Conservation (phyloP, 2,888 invertebrate species). For the Coenonympha arcania region DNA sequence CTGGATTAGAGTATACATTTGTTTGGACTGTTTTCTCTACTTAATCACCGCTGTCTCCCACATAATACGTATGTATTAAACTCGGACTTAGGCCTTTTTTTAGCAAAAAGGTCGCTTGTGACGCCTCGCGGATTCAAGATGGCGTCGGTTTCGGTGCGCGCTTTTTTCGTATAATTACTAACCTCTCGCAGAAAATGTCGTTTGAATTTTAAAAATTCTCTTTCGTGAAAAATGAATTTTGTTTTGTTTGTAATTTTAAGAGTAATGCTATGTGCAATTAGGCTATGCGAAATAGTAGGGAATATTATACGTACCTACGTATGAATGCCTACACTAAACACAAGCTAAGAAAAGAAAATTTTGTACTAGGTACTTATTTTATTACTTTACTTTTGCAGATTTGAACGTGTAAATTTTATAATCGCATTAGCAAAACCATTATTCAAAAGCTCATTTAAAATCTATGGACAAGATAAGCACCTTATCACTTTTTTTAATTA, state of each 20-base stretch:
- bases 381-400: too few relatives aligned
- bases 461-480: too few relatives aligned
- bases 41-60: conserved; percentile 63
- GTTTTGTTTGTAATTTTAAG: conserved; percentile 21
- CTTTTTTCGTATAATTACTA: conserved; percentile 31
- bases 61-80: conserved; percentile 63
- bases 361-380: too few relatives aligned
- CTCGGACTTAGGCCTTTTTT: conserved; percentile 65
- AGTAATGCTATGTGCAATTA: conserved; percentile 18
- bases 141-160: conserved; percentile 44
- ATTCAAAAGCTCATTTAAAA: too few relatives aligned
- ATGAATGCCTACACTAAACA: too few relatives aligned
- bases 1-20: conserved; percentile 35
- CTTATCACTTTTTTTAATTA: too few relatives aligned
- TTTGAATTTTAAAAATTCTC: conserved; percentile 28
- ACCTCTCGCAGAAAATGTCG: conserved; percentile 28
- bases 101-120: conserved; percentile 55
- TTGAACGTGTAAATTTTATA: too few relatives aligned
- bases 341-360: too few relatives aligned
- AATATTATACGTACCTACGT: not conserved
- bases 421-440: too few relatives aligned
- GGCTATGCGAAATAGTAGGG: conserved; percentile 5
- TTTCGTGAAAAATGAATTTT: conserved; percentile 21
- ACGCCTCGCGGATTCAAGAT: conserved; percentile 69
- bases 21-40: conserved; percentile 32